These are phyloP conservation scores for Aix galericulata DNA, from an alignment of 2,113 vertebrate genomes.

Conservation along the genomic window DNA sequence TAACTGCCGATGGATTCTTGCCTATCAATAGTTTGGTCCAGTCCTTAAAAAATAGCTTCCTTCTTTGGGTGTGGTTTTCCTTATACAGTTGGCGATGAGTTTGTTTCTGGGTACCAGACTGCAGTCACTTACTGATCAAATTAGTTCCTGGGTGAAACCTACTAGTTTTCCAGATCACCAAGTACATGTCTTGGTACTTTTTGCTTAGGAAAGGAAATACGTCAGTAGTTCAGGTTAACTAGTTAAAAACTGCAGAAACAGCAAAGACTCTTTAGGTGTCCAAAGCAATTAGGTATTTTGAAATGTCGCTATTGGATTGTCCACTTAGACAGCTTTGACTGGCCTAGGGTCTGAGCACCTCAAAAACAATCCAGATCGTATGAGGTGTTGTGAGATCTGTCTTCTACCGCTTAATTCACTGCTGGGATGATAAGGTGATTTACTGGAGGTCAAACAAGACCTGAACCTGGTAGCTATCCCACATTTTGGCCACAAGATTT, in stretches of 20 bases:
- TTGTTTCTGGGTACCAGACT: not conserved
- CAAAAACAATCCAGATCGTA: not conserved
- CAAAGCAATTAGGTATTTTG: not conserved
- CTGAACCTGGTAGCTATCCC: not conserved
- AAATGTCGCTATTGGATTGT: accelerated
- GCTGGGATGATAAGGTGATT: not conserved
- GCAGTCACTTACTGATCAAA: not conserved
- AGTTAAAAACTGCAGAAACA: not conserved
- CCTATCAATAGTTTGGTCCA: not conserved
- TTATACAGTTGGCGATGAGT: not conserved
- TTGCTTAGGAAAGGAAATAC: not conserved
- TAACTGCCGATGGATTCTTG: not conserved
- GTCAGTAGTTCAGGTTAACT: not conserved
- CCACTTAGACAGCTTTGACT: not conserved
- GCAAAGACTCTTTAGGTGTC: not conserved
- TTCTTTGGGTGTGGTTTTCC: not conserved
- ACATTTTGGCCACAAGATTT: not conserved
- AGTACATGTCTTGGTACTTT: not conserved
- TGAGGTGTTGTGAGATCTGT: not conserved
- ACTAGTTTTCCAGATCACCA: not conserved
- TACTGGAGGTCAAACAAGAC: not conserved
- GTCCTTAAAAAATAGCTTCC: not conserved
- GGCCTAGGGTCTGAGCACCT: not conserved
- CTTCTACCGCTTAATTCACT: not conserved
- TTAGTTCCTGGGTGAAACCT: not conserved